Evolutionary conservation across 2,797 vertebrate species (phyloP).

Genomic region (Staurois parvus): DNA sequence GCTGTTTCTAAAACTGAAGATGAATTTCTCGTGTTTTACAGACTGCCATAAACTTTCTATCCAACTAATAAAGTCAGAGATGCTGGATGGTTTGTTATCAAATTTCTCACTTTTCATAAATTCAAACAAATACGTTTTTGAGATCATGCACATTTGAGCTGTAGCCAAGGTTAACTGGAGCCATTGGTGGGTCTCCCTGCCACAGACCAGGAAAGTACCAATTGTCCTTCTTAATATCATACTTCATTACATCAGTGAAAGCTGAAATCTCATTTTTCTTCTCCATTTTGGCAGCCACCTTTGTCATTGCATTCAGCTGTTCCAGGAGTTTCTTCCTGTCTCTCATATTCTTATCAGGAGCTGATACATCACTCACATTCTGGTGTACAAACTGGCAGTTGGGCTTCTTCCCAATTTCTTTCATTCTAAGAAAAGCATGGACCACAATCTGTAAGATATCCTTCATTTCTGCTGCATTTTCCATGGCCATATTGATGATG

Average conservation of each 20-base stretch:
- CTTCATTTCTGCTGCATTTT: slow-evolving; percentile 51
- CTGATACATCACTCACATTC: slow-evolving; percentile 28
- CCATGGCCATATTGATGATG: slow-evolving; percentile 69
- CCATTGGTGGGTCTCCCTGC: slow-evolving; percentile 50
- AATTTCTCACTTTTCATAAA: slow-evolving; percentile 71
- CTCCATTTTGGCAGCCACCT: slow-evolving; percentile 63
- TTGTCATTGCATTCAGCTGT: slow-evolving; percentile 58
- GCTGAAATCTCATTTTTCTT: slow-evolving; percentile 59
- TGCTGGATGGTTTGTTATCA: slow-evolving; percentile 65
- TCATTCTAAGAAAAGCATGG: slow-evolving; percentile 70
- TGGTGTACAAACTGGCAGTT: slow-evolving; percentile 31
- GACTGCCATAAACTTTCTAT: background rate
- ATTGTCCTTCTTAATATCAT: slow-evolving; percentile 65
- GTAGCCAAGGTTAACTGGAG: slow-evolving; percentile 70
- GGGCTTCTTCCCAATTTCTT: slow-evolving; percentile 51
- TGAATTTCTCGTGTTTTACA: slow-evolving; percentile 74
- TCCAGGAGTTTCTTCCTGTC: slow-evolving; percentile 12
- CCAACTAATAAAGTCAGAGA: background rate
- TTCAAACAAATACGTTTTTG: slow-evolving; percentile 76
- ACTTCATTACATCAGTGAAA: slow-evolving; percentile 69
- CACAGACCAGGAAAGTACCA: slow-evolving; percentile 71
- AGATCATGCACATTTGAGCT: slow-evolving; percentile 75
- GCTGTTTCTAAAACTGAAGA: background rate
- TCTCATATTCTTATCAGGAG: slow-evolving; percentile 16
- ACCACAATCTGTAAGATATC: slow-evolving; percentile 67